Evolutionary conservation across 2,113 vertebrate genomes (phyloP), one percentile per base, ranked within the genome.

Genomic region (Megatriorchis doriae): DNA sequence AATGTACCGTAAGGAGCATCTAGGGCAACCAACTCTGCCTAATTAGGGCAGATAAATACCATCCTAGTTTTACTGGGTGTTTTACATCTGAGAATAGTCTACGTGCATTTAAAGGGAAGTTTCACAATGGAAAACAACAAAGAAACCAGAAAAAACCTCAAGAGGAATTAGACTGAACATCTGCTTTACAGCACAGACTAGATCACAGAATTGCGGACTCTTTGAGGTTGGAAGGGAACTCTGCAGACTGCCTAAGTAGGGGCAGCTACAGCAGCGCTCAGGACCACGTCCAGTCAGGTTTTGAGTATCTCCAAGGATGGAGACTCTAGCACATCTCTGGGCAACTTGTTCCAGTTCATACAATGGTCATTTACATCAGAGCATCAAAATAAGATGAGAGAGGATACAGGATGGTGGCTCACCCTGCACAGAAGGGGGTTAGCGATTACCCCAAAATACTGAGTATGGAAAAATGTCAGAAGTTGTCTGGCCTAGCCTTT

Each of bases 261-360:
- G 11, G 18, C 55, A 93, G 81, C 17, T 84, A 47, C 32, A 25
- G 59, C 40, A 74, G 61, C 19, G 17, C 29, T 61, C 12, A 67
- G 42, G 18, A 59, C 9, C 29, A 45, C 0, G 2, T 71, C 9
- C 59, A 58, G 22, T 19, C 66, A 83, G 9, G n/a, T 67, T 90
- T 40, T 0, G 0, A 84, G 11, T 14, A 17, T 17, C 16, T 79
- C n/a, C 52, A 45, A 50, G 20, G 27, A 42, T 26, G 29, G 42
- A 89, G 70, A 47, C 13, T 74, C 50, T 70, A 78, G 23, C 27
- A 47, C 32, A 58, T 18, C 38, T 38, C 50, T 20, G 9, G 21
- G 15, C 3, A 78, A 52, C 17, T 8, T 59, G 11, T 71, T 32
- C 45, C 17, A 50, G 27, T 62, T 85, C 78, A 32, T 27, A 38